Base-by-base conservation (phyloP, 2,113 vertebrate genomes). In the Limnothrissa miodon region DNA sequence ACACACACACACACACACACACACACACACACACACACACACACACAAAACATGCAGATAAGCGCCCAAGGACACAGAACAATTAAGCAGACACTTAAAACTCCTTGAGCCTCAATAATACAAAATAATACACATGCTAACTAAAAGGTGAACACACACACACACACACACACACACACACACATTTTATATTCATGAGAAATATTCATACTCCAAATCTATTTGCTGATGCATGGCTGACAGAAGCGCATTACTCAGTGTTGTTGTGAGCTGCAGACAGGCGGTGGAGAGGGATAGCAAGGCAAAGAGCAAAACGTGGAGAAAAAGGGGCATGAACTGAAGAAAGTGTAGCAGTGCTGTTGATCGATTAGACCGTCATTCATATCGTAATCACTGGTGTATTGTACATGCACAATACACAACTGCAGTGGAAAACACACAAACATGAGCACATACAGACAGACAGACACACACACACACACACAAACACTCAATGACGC, bases 101-200 rank as follows among this genome's bases (percentile, higher is more conserved):
- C 59, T 10, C 59, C 59, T 66, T 66, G 59, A 66, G 59, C 59
- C n/a, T 66, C 25, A 13, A 25, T 66, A n/a, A 66, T 66, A 29
- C 59, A 66, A 6, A 66, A 66, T 66, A 15, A 9, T 66, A 33
- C 59, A 66, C 25, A 66, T 25, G 33, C 59, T 66, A 33, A 66
- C 59, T 25, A 66, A 66, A 33, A 66, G 59, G 59, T 56, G 51
- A 56, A 21, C 17, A 29, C 2, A 66, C 29, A 79, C 78, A 79
- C 78, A 79, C 78, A 79, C 17, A 42, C 39, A 79, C 78, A 79
- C 78, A 44, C 78, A 79, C 11, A 21, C 25, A 33, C 25, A 19
- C 36, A 79, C 78, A 79, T 45, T 79, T 45, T 79, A 79, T 23
- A 79, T 33, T 74, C 66, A 74, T 74, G 66, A 74, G 66, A 74